Evolutionary conservation across 2,113 vertebrate genomes (phyloP).

Genomic region (Talpa occidentalis): DNA sequence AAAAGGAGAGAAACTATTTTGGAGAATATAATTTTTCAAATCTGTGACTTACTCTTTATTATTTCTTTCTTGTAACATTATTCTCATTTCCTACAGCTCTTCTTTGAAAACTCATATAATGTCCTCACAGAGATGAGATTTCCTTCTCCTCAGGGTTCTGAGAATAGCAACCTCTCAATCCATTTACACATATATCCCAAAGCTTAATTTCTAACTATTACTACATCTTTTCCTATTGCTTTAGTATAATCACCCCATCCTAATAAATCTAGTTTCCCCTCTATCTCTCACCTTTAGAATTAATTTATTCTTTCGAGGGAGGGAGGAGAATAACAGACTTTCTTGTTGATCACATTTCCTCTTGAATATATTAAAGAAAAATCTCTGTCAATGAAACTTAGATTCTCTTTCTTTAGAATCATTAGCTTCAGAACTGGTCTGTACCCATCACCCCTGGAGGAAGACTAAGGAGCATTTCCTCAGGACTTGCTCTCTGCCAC

Average conservation of each 20-base stretch:
- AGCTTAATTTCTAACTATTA: constrained; percentile 22
- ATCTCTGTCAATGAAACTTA: neutral
- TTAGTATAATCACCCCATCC: neutral
- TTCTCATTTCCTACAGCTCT: neutral
- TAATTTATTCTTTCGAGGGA: neutral
- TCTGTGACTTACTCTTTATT: neutral
- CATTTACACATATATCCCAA: neutral
- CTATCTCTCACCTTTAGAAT: neutral
- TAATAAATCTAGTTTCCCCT: neutral
- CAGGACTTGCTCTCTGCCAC: neutral
- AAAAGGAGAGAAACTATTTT: neutral
- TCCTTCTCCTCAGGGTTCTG: neutral
- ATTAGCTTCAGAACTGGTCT: neutral
- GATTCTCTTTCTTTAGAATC: constrained; percentile 3
- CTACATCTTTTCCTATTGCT: neutral
- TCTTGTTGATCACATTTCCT: neutral
- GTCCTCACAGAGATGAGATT: neutral
- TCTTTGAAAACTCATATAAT: constrained; percentile 12
- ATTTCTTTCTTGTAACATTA: constrained; percentile 15
- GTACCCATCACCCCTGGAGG: neutral
- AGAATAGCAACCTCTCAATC: neutral
- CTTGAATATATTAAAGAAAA: neutral
- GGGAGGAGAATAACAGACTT: neutral
- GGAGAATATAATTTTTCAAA: neutral
- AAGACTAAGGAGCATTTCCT: neutral